Evolutionary conservation across 2,113 vertebrate genomes (phyloP).

Genomic region (Burhinus oedicnemus): DNA sequence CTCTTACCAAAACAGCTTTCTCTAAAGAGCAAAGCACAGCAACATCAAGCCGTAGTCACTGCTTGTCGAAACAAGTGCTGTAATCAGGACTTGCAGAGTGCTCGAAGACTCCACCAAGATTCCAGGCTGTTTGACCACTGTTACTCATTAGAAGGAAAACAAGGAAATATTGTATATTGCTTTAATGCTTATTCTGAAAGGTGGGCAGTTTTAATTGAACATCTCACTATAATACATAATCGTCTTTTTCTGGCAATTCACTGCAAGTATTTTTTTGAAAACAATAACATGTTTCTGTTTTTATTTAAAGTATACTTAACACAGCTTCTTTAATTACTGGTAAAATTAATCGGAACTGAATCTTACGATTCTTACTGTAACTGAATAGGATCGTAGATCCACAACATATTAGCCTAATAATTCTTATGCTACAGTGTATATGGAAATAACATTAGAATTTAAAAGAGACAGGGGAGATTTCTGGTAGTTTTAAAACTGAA

Average conservation of each 20-base stretch:
- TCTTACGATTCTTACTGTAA: background rate
- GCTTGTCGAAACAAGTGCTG: background rate
- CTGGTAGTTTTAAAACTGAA: background rate
- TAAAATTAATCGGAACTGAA: background rate
- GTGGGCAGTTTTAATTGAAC: background rate
- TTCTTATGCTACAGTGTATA: background rate
- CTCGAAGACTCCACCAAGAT: background rate
- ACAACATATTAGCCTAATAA: background rate
- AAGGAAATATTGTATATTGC: background rate
- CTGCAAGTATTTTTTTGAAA: background rate
- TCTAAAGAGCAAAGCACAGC: constrained; percentile 19
- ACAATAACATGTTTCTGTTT: background rate
- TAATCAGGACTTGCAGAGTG: constrained; percentile 6
- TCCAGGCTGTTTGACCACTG: background rate
- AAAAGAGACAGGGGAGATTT: background rate
- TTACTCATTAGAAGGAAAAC: background rate
- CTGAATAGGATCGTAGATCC: background rate
- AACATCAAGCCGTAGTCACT: background rate
- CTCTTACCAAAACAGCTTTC: constrained; percentile 10
- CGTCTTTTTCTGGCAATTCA: background rate
- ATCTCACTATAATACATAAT: background rate
- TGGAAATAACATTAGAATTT: background rate
- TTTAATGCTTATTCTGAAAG: background rate
- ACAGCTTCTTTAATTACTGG: background rate
- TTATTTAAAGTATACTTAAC: background rate